Evolutionary conservation across 2,113 vertebrate genomes (phyloP), one percentile per base, ranked within the genome.

Genomic region (Ptyas mucosa): DNA sequence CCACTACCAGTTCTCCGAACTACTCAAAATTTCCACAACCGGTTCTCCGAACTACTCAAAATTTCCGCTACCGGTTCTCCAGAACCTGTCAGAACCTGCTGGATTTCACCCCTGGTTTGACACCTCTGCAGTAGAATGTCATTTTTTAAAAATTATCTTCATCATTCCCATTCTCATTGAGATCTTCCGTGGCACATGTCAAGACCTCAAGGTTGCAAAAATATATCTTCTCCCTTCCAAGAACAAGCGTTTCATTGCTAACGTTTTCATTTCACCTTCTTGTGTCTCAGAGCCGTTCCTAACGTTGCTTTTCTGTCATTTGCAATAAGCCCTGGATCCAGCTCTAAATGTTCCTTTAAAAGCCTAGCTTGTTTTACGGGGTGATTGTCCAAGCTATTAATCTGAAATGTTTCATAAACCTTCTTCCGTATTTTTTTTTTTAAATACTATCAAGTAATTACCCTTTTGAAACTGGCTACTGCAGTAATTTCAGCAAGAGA

Each of bases 381-480:
- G 91, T 4, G 7, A 93, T 90, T 23, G 34, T 86, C 75, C 23
- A 52, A 46, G 34, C 0, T 90, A 94, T 14, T 87, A 64, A 26
- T 88, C 10, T 81, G 26, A 81, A 75, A 94, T 91, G 91, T 90
- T 53, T 34, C 93, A 4, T 91, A 93, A 94, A n/a, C 24, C 8
- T 69, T 15, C 85, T 88, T 88, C 52, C n/a, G 8, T 58, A 58
- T 88, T 87, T 52, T 23, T 29, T 54, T 89, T 49, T 9, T 7
- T 24, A 21, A 54, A 86, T 90, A 93, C 55, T 92, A 49, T 6
- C 75, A 81, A 94, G 64, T 29, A 95, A 0, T 34, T 95, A 53
- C 52, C 39, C 87, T 94, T 94, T 51, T 90, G 87, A 94, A 92
- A 52, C 43, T 55, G 43, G 1, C 0, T 92, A 15, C 23, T 93